A percentile compares a stretch with the other conserved stretches of the same genome.
phyloP scores from a whole-genome alignment of 2,113 vertebrate species.

The Myotis lucifugus region DNA sequence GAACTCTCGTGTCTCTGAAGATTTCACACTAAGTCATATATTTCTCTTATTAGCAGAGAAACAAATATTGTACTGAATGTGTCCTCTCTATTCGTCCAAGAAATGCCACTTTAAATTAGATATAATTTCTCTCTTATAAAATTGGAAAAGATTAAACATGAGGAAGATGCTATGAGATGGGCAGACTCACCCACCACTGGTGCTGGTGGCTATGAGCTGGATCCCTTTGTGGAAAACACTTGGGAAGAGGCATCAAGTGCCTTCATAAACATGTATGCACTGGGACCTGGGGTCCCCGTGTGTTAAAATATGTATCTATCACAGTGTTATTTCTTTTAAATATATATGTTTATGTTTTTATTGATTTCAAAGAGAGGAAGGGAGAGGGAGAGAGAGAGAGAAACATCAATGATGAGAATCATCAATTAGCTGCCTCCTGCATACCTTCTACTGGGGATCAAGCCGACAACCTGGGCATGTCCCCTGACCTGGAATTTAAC shows the following conservation, averaged over 20 bases:
- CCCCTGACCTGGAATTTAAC: no score
- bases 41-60: constrained; percentile 14
- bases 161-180: neutral
- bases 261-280: neutral
- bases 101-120: neutral
- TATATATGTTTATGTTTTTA: no score
- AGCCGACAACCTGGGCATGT: no score
- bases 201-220: neutral
- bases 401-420: no score
- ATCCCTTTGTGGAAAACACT: neutral
- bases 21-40: neutral
- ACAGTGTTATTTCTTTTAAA: neutral
- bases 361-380: no score
- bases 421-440: no score
- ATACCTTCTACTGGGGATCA: no score
- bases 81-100: neutral
- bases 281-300: neutral
- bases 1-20: neutral
- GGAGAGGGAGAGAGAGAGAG: no score
- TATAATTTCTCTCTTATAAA: neutral
- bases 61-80: neutral
- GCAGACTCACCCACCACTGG: neutral
- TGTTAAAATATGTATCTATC: neutral
- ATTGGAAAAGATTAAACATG: neutral
- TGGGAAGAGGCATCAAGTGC: neutral